These are phyloP conservation scores for Aspidiotus rigidus DNA, from an alignment of 2,888 invertebrate genomes.

Conservation along the genomic window DNA sequence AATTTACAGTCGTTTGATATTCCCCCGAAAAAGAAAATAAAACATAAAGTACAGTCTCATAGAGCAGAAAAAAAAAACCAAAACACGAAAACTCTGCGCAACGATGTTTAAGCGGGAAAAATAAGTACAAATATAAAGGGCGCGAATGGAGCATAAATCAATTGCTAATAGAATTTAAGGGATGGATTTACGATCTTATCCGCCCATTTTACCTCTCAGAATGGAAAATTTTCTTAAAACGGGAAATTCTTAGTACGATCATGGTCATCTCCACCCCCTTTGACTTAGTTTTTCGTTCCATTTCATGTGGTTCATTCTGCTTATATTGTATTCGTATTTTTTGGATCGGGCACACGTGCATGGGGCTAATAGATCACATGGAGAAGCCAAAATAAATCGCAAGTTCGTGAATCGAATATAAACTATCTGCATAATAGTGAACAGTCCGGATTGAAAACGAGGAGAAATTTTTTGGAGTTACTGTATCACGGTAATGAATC, in stretches of 20 bases:
- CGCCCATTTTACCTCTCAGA: conserved; percentile 23
- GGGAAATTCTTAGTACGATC: background rate
- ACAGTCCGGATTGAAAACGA: too few relatives aligned
- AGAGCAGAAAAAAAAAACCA: background rate
- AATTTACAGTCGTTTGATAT: background rate
- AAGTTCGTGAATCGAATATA: too few relatives aligned
- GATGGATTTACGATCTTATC: conserved; percentile 28
- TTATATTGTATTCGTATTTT: too few relatives aligned
- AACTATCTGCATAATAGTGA: too few relatives aligned
- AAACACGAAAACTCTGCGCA: background rate
- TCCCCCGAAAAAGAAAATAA: background rate
- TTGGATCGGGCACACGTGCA: too few relatives aligned
- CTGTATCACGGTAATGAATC: too few relatives aligned
- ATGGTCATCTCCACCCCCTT: too few relatives aligned
- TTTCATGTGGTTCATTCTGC: too few relatives aligned
- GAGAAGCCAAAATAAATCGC: too few relatives aligned
- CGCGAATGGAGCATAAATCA: conserved; percentile 23
- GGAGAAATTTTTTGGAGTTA: too few relatives aligned
- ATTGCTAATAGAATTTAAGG: conserved; percentile 32
- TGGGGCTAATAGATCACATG: too few relatives aligned
- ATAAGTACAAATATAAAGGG: background rate
- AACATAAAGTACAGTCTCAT: background rate
- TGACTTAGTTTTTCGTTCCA: too few relatives aligned
- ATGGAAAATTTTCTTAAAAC: background rate
- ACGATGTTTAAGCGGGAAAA: background rate